Percentiles rank a stretch among this genome's conserved stretches.
These are phyloP conservation scores for Orgyia antiqua DNA, from an alignment of 2,888 invertebrate genomes.

Conservation along the genomic window DNA sequence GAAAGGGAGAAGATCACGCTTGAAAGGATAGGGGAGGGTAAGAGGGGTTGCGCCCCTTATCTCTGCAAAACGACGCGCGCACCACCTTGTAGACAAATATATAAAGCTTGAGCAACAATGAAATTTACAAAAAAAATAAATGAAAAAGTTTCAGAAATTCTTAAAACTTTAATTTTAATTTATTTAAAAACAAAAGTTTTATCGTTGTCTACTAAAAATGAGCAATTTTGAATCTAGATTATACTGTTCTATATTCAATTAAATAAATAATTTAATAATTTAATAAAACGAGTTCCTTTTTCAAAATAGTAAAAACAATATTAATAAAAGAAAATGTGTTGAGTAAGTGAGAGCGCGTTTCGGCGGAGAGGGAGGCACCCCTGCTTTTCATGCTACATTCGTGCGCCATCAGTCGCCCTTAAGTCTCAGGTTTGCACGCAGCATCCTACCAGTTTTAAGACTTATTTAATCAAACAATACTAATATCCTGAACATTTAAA, in stretches of 20 bases:
- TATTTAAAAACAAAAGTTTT: too few relatives aligned
- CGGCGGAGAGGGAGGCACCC: conserved; percentile 36
- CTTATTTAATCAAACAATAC: conserved; percentile 29
- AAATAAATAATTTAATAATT: too few relatives aligned
- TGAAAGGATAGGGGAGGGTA: conserved; percentile 24
- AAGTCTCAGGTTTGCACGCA: conserved; percentile 74
- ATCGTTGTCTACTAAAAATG: too few relatives aligned
- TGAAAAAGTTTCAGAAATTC: too few relatives aligned
- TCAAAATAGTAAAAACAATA: too few relatives aligned
- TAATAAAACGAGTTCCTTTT: too few relatives aligned
- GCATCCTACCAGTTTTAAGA: conserved; percentile 55
- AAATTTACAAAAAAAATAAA: too few relatives aligned
- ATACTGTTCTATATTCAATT: too few relatives aligned
- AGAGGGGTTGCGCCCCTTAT: conserved; percentile 28
- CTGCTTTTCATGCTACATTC: conserved; percentile 55
- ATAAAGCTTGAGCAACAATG: conserved; percentile 18
- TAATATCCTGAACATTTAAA: conserved; percentile 17
- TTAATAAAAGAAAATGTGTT: too few relatives aligned
- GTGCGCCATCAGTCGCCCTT: conserved; percentile 67
- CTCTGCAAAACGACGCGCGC: conserved; percentile 45
- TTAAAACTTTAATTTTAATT: too few relatives aligned
- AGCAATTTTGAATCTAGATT: too few relatives aligned
- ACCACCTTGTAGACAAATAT: conserved; percentile 24
- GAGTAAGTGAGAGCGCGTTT: conserved; percentile 39
- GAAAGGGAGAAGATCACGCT: conserved; percentile 37